Evolutionary conservation across 2,888 invertebrate genomes (phyloP).

Genomic region (Hedychridium roseum): DNA sequence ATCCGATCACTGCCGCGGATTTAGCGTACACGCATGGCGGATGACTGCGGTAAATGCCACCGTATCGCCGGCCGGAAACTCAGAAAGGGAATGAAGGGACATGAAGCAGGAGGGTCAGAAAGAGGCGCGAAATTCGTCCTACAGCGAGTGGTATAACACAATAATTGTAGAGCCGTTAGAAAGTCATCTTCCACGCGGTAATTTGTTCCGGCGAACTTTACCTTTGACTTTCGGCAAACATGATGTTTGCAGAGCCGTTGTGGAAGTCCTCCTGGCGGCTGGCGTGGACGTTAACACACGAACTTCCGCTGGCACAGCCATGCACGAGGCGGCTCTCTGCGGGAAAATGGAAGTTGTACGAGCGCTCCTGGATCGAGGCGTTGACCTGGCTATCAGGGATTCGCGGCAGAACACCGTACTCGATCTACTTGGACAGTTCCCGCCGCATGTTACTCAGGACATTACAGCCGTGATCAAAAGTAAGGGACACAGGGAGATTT

Average conservation of each 20-base stretch:
- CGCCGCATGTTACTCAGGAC: slow-evolving; percentile 87
- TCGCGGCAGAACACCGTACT: slow-evolving; percentile 83
- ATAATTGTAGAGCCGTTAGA: too few relatives aligned
- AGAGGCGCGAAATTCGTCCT: too few relatives aligned
- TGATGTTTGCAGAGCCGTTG: slow-evolving; percentile 72
- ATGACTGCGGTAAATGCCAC: slow-evolving; percentile 50
- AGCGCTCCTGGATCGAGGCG: slow-evolving; percentile 81
- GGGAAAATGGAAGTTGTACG: slow-evolving; percentile 90
- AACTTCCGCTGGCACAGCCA: slow-evolving; percentile 86
- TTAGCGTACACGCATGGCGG: slow-evolving; percentile 46
- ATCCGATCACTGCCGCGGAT: slow-evolving; percentile 54
- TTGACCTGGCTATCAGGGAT: slow-evolving; percentile 83
- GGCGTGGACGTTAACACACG: slow-evolving; percentile 89
- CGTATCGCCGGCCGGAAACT: slow-evolving; percentile 21
- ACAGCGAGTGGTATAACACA: too few relatives aligned
- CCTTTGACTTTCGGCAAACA: background rate
- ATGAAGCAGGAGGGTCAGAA: background rate
- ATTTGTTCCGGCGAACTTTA: background rate
- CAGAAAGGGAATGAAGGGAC: background rate
- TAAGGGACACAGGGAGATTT: slow-evolving; percentile 63
- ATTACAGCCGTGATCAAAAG: slow-evolving; percentile 86
- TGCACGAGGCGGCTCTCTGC: slow-evolving; percentile 93
- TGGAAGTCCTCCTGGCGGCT: slow-evolving; percentile 81
- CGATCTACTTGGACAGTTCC: slow-evolving; percentile 86
- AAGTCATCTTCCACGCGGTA: background rate